phyloP scores from a whole-genome alignment of 2,113 vertebrate genomes.

The Circaetus cinerascens region DNA sequence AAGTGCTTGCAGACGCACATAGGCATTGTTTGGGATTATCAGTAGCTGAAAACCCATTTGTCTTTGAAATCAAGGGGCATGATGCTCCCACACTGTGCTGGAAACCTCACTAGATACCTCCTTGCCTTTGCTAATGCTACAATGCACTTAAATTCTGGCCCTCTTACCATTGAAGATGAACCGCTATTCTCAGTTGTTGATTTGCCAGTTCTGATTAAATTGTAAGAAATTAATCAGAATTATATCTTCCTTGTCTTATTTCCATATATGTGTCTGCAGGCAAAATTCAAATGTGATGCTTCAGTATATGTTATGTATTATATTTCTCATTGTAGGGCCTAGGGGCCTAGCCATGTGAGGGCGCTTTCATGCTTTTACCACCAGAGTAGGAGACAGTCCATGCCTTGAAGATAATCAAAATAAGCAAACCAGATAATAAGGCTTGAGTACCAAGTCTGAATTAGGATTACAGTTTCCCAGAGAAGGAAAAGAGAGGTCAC shows the following conservation, averaged over 20 bases:
- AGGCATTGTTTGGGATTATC: neutral
- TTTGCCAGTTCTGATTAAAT: neutral
- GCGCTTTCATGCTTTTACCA: neutral
- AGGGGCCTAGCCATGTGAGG: neutral
- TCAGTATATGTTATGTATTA: accelerated
- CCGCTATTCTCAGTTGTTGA: neutral
- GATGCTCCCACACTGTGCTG: accelerated
- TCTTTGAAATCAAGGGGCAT: neutral
- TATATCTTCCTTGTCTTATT: neutral
- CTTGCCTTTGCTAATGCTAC: neutral
- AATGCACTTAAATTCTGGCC: neutral
- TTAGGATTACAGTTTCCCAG: neutral
- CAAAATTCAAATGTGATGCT: neutral
- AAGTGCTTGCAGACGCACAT: neutral
- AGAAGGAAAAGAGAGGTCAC: neutral
- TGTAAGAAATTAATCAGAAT: neutral
- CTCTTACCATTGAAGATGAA: neutral
- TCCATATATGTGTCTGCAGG: neutral
- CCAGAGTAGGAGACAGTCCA: neutral
- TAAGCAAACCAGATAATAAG: neutral
- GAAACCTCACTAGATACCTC: neutral
- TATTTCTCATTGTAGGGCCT: neutral
- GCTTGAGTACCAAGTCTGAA: neutral
- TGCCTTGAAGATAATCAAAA: neutral
- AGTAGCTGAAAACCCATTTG: neutral